phyloP scores from a whole-genome alignment of 2,113 vertebrate species.

The Vidua macroura region DNA sequence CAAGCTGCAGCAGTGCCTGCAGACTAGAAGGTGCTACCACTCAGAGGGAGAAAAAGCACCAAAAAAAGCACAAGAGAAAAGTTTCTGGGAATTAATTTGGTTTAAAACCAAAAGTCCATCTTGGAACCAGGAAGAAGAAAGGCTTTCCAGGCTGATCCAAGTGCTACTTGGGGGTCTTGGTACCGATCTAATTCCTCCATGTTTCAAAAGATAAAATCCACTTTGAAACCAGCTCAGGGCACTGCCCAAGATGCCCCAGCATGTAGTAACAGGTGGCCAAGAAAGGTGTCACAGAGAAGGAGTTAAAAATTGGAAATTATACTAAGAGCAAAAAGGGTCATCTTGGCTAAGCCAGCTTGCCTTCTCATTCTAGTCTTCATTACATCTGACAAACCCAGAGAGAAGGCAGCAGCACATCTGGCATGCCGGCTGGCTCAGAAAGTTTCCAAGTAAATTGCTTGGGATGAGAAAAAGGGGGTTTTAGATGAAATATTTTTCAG shows the following conservation, averaged over 20 bases:
- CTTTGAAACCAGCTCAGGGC: not conserved
- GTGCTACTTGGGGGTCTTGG: not conserved
- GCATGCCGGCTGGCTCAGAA: not conserved
- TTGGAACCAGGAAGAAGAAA: not conserved
- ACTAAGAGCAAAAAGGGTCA: not conserved
- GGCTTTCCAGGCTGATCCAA: not conserved
- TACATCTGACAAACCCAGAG: not conserved
- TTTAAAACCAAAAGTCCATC: not conserved
- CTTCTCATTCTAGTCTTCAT: not conserved
- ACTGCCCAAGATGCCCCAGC: not conserved
- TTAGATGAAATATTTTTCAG: not conserved
- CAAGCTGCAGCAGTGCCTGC: accelerated
- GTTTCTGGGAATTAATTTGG: not conserved
- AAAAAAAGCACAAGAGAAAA: not conserved
- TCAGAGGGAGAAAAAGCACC: not conserved
- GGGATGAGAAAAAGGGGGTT: not conserved
- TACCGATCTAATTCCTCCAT: accelerated
- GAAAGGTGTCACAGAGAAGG: not conserved
- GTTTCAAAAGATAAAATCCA: not conserved
- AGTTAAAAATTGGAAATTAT: not conserved
- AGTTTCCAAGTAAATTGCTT: not conserved
- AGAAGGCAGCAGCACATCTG: not conserved
- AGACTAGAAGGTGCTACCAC: not conserved
- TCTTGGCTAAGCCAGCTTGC: not conserved
- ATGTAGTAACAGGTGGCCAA: not conserved